phyloP scores from a whole-genome alignment of 2,888 invertebrate genomes.

The Amphiduros pacificus region DNA sequence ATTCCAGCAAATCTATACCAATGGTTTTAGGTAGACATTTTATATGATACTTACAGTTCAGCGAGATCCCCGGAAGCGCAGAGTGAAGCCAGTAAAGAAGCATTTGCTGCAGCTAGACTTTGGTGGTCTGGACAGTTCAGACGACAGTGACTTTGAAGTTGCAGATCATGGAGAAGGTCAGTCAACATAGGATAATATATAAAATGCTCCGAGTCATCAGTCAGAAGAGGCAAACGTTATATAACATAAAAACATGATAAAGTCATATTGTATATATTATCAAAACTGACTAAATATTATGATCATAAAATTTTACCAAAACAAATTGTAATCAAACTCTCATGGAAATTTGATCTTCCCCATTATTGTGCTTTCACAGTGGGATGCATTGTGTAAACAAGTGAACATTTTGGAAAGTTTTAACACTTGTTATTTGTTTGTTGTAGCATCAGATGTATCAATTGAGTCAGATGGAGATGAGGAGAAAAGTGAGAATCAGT shows the following conservation, averaged over 20 bases:
- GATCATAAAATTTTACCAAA: too few relatives aligned
- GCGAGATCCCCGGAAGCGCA: slow-evolving; percentile 77
- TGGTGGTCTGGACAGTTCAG: slow-evolving; percentile 77
- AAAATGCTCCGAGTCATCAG: too few relatives aligned
- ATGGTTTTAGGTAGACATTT: neutral
- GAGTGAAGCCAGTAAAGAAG: slow-evolving; percentile 73
- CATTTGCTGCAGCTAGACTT: slow-evolving; percentile 58
- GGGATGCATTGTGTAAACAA: too few relatives aligned
- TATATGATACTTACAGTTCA: slow-evolving; percentile 45
- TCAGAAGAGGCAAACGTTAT: too few relatives aligned
- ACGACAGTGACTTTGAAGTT: slow-evolving; percentile 87
- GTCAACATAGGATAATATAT: neutral
- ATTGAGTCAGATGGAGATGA: slow-evolving; percentile 6
- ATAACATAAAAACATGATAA: too few relatives aligned
- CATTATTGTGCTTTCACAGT: neutral
- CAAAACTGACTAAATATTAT: too few relatives aligned
- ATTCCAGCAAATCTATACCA: neutral
- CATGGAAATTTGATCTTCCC: neutral
- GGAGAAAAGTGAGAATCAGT: neutral
- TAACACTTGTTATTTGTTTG: too few relatives aligned
- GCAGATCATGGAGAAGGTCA: slow-evolving; percentile 18
- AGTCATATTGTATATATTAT: too few relatives aligned
- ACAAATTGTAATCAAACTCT: neutral
- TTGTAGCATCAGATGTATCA: too few relatives aligned
- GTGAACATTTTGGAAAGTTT: too few relatives aligned